These are phyloP conservation scores for Acanthopleura granulata DNA, from an alignment of 2,888 invertebrate species.

Conservation along the genomic window DNA sequence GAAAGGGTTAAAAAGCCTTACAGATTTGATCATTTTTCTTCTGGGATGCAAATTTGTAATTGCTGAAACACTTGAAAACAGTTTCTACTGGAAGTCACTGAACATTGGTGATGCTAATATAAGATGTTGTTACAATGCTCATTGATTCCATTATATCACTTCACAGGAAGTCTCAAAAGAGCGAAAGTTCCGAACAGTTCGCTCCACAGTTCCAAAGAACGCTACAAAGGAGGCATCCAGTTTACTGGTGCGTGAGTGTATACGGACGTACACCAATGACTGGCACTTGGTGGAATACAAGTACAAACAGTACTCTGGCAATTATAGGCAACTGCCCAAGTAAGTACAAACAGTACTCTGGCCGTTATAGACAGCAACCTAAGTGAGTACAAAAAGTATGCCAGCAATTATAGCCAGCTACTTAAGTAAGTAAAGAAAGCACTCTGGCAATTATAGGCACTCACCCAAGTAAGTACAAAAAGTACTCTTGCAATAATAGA, in stretches of 20 bases:
- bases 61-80: too few relatives aligned
- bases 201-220: slow-evolving; percentile 75
- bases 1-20: too few relatives aligned
- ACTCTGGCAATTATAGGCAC: slow-evolving; percentile 88
- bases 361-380: slow-evolving; percentile 88
- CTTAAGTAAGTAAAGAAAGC: slow-evolving; percentile 78
- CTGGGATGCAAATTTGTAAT: too few relatives aligned
- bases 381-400: slow-evolving; percentile 77
- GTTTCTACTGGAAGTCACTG: too few relatives aligned
- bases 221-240: slow-evolving; percentile 73
- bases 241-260: slow-evolving; percentile 79
- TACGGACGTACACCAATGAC: slow-evolving; percentile 84
- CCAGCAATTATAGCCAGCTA: slow-evolving; percentile 87
- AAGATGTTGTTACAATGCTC: too few relatives aligned
- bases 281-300: slow-evolving; percentile 94
- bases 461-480: slow-evolving; percentile 76
- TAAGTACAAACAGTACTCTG: slow-evolving; percentile 80
- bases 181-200: slow-evolving; percentile 83
- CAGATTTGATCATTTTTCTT: too few relatives aligned
- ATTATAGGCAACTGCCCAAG: slow-evolving; percentile 85
- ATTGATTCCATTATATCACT: too few relatives aligned
- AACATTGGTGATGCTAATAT: too few relatives aligned
- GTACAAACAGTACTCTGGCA: slow-evolving; percentile 88
- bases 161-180: slow-evolving; percentile 69
- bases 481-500: too few relatives aligned